These are phyloP conservation scores for Chaunax sp. DNA, from an alignment of 2,797 vertebrate species.

Conservation along the genomic window DNA sequence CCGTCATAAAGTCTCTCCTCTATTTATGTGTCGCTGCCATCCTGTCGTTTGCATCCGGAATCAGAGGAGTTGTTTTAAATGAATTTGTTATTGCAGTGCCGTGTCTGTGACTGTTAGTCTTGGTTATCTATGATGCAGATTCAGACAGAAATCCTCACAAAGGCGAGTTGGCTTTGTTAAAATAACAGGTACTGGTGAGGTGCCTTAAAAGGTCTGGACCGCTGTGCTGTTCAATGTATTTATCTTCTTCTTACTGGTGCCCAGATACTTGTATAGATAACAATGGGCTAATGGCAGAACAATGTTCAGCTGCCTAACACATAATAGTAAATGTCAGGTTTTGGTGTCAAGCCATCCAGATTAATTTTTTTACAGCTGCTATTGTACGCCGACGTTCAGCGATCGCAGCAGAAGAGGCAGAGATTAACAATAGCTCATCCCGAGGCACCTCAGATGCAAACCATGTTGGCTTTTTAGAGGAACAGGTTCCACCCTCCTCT, in stretches of 20 bases:
- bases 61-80: slow-evolving; percentile 9
- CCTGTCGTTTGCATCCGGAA: background rate
- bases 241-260: slow-evolving; percentile 10
- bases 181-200: slow-evolving; percentile 12
- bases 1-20: slow-evolving; percentile 10
- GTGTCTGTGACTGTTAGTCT: slow-evolving; percentile 1
- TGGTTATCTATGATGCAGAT: slow-evolving; percentile 9
- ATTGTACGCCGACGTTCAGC: slow-evolving; percentile 43
- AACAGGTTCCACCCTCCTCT: slow-evolving; percentile 29
- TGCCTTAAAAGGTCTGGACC: background rate
- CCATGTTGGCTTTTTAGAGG: slow-evolving; percentile 23
- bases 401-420: slow-evolving; percentile 32
- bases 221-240: slow-evolving; percentile 24
- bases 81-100: background rate
- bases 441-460: slow-evolving; percentile 25
- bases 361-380: slow-evolving; percentile 29
- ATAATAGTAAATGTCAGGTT: slow-evolving; percentile 33
- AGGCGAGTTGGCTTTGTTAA: slow-evolving; percentile 1
- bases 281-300: slow-evolving; percentile 23
- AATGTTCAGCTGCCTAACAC: slow-evolving; percentile 33
- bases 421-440: slow-evolving; percentile 29
- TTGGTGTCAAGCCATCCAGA: slow-evolving; percentile 24
- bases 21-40: too few relatives aligned
- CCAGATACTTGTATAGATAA: slow-evolving; percentile 18
- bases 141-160: slow-evolving; percentile 9